These are phyloP conservation scores for Dendrophyllia cribrosa DNA, from an alignment of 64 coral and sea anemone genomes.

Conservation along the genomic window DNA sequence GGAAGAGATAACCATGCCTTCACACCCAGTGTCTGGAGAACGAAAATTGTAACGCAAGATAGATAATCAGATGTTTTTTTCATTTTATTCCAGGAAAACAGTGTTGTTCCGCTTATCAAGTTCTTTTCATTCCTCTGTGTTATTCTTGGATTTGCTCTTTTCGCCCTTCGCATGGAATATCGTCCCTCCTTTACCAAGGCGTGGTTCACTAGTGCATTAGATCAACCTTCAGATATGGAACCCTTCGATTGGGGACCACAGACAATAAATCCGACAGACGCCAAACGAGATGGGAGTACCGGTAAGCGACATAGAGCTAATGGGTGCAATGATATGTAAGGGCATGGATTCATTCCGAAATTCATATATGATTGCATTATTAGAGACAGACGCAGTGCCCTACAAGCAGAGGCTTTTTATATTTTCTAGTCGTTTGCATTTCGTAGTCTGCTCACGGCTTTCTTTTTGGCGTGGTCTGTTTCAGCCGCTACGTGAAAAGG, in stretches of 20 bases:
- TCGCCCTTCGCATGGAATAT: conserved; percentile 16
- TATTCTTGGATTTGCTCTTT: conserved; percentile 24
- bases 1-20: too few species aligned
- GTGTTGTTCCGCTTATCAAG: conserved; percentile 40
- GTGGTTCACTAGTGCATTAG: conserved; percentile 13
- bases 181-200: conserved; percentile 19
- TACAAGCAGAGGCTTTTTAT: too few species aligned
- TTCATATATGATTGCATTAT: too few species aligned
- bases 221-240: not conserved
- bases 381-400: too few species aligned
- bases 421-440: too few species aligned
- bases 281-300: not conserved
- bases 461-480: too few species aligned
- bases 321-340: not conserved
- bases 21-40: too few species aligned
- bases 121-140: conserved; percentile 18
- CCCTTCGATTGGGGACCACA: not conserved
- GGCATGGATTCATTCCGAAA: too few species aligned
- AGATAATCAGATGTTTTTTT: not conserved
- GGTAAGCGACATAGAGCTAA: not conserved
- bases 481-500: too few species aligned
- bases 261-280: not conserved
- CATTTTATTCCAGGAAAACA: conserved; percentile 17
- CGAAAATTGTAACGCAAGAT: too few species aligned
- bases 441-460: too few species aligned